Conservation (phyloP, 2,888 invertebrate genomes). For the Tridacna crocea region DNA sequence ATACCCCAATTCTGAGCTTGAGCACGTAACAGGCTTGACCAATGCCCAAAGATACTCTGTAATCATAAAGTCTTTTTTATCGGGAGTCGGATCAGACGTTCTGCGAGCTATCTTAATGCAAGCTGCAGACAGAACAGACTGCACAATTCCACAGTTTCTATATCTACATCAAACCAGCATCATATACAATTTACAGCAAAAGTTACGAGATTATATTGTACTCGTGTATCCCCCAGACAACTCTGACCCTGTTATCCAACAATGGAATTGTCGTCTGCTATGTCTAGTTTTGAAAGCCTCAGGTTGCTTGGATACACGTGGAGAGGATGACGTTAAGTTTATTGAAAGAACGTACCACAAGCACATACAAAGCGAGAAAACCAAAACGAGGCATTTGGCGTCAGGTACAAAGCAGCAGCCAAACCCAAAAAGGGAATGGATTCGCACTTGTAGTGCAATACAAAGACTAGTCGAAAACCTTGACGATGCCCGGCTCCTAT, state of each 20-base stretch:
- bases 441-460: conserved; percentile 31
- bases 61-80: conserved; percentile 42
- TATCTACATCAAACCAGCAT: conserved; percentile 28
- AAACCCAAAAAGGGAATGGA: conserved; percentile 41
- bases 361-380: conserved; percentile 7
- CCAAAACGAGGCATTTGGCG: neutral
- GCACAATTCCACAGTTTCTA: conserved; percentile 31
- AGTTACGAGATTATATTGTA: conserved; percentile 3
- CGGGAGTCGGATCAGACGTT: conserved; percentile 38
- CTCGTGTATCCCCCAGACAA: conserved; percentile 41
- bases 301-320: conserved; percentile 25
- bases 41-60: conserved; percentile 31
- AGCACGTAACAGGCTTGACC: neutral
- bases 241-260: conserved; percentile 9
- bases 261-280: conserved; percentile 46
- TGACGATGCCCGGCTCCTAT: conserved; percentile 31
- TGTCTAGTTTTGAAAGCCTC: conserved; percentile 42
- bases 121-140: conserved; percentile 16
- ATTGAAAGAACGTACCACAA: conserved; percentile 28
- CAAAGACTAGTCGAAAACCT: conserved; percentile 46
- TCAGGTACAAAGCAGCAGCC: conserved; percentile 1
- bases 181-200: conserved; percentile 8
- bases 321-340: conserved; percentile 37
- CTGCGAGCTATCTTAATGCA: conserved; percentile 42
- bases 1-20: too few relatives aligned